phyloP scores from a whole-genome alignment of 2,113 vertebrate genomes.

The Alces alces region DNA sequence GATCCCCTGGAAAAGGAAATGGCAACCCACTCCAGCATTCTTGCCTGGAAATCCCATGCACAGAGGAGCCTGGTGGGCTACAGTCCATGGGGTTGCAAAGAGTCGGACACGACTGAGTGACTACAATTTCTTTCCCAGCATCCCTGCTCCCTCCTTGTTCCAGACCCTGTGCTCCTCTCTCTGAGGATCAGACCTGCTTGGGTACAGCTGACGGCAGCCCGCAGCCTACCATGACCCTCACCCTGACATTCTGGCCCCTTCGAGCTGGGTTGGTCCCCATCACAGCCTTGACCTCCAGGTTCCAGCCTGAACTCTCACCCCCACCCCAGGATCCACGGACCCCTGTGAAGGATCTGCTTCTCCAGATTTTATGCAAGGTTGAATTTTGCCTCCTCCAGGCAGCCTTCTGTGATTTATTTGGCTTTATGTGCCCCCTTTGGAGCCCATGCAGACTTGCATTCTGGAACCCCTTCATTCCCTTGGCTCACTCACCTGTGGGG shows the following conservation, averaged over 20 bases:
- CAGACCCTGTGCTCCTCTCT: background rate
- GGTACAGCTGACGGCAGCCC: background rate
- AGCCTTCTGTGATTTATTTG: background rate
- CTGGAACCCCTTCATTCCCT: background rate
- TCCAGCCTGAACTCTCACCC: background rate
- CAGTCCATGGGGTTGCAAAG: background rate
- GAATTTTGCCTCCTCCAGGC: background rate
- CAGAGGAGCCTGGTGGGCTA: background rate
- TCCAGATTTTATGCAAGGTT: background rate
- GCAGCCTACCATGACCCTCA: background rate
- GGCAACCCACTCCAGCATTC: background rate
- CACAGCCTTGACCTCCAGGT: background rate
- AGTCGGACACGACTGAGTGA: fast-evolving
- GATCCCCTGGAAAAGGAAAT: background rate
- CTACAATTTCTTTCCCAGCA: background rate
- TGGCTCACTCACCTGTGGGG: background rate
- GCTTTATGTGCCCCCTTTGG: background rate
- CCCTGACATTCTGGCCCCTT: background rate
- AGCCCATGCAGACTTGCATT: fast-evolving
- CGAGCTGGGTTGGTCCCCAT: background rate
- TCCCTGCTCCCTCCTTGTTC: background rate
- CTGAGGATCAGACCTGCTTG: background rate
- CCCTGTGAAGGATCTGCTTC: background rate
- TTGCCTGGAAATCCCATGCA: background rate
- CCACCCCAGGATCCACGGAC: fast-evolving